Evolutionary conservation across 2,888 invertebrate species (phyloP).

Genomic region (Aradus depressus): DNA sequence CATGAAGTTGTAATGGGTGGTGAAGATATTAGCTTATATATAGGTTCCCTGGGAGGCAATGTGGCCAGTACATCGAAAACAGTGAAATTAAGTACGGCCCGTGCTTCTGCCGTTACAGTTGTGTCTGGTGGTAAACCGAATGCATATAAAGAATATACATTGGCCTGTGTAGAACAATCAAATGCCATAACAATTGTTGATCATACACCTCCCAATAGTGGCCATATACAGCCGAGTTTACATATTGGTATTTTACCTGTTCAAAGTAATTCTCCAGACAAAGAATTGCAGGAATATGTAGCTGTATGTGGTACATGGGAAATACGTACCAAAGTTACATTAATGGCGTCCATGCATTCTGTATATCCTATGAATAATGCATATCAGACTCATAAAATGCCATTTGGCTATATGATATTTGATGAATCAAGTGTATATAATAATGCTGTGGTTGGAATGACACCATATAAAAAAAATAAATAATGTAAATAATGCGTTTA

Average conservation of each 20-base stretch:
- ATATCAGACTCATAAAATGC: neutral
- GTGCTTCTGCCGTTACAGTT: no score
- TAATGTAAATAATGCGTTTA: no score
- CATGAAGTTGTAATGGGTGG: no score
- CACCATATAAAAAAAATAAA: neutral
- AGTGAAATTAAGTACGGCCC: no score
- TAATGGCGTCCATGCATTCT: neutral
- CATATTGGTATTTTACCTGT: constrained; percentile 1
- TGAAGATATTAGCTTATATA: no score
- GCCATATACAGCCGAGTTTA: neutral
- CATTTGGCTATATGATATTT: neutral
- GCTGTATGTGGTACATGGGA: neutral
- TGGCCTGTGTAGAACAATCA: neutral
- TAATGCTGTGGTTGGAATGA: neutral
- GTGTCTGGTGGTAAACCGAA: no score
- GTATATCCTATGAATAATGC: neutral
- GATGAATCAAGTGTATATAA: neutral
- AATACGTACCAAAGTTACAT: neutral
- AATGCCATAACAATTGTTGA: neutral
- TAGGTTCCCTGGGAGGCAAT: no score
- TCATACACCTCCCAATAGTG: neutral
- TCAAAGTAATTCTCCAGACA: neutral
- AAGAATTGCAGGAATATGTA: neutral
- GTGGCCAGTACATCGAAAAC: no score
- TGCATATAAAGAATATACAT: neutral